phyloP scores from a whole-genome alignment of 2,113 vertebrate species.

The Carettochelys insculpta region DNA sequence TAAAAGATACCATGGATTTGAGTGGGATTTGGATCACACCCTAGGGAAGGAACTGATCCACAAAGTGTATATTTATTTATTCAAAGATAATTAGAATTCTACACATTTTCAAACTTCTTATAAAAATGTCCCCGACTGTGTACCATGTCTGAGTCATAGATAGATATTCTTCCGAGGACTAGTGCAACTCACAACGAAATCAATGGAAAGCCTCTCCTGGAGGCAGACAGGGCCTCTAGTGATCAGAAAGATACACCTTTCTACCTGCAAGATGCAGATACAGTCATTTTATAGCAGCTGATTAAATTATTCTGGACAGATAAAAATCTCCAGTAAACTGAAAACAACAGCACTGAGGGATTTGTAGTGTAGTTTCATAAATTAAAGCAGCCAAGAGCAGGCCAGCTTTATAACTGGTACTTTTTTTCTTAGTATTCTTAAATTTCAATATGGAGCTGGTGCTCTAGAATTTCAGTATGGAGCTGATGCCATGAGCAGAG shows the following conservation, averaged over 20 bases:
- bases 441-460: neutral
- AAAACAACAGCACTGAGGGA: neutral
- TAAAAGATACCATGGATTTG: neutral
- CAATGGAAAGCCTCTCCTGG: neutral
- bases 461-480: neutral
- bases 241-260: neutral
- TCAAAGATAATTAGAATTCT: no score
- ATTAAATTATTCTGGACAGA: neutral
- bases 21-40: neutral
- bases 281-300: neutral
- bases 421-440: conserved; percentile 39
- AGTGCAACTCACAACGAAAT: neutral
- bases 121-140: no score
- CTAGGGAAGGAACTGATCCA: neutral
- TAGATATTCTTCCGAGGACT: neutral
- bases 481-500: neutral
- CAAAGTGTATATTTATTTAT: neutral
- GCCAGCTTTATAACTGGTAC: neutral
- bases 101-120: no score
- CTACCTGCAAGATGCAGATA: neutral
- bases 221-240: neutral
- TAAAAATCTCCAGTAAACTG: neutral
- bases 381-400: conserved; percentile 25
- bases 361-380: conserved; percentile 27
- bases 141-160: neutral